Conservation (phyloP, 1,140 invertebrate species). For the Caenorhabditis elegans region DNA sequence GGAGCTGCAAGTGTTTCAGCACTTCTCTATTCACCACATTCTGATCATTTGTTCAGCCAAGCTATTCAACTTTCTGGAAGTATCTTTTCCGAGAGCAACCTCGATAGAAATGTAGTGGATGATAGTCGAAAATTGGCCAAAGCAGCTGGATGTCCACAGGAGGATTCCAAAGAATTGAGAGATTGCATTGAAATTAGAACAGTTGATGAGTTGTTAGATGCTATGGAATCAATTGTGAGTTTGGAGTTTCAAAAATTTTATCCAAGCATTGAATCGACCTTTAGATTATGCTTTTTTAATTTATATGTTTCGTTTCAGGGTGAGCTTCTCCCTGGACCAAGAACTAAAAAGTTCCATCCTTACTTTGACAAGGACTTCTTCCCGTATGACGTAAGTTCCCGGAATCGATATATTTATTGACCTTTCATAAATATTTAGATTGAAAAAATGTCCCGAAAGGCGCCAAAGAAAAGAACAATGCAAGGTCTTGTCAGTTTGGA, state of each 20-base stretch:
- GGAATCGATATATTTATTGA: too few species aligned
- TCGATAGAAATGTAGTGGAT: conserved; percentile 30
- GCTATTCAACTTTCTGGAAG: conserved; percentile 47
- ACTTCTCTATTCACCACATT: conserved; percentile 68
- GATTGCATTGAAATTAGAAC: conserved; percentile 37
- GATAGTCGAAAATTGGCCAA: conserved; percentile 33
- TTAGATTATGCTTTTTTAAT: background rate
- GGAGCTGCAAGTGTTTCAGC: conserved; percentile 80
- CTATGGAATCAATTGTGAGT: conserved; percentile 27
- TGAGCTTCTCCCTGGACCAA: background rate
- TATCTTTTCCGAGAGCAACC: conserved; percentile 30
- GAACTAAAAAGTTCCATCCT: conserved; percentile 38
- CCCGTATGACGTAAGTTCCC: background rate
- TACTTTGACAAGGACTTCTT: conserved; percentile 33
- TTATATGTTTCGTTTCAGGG: background rate
- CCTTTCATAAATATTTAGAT: background rate
- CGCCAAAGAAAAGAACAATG: conserved; percentile 39
- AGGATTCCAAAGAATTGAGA: conserved; percentile 7
- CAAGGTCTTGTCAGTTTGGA: conserved; percentile 31
- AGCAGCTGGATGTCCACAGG: background rate
- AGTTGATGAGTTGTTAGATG: conserved; percentile 32
- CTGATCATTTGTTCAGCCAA: conserved; percentile 42
- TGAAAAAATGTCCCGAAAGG: conserved; percentile 36
- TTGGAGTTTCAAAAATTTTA: background rate
- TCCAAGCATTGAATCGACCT: too few species aligned